phyloP scores from a whole-genome alignment of 2,888 invertebrate genomes.

The Heterodera filipjevi region DNA sequence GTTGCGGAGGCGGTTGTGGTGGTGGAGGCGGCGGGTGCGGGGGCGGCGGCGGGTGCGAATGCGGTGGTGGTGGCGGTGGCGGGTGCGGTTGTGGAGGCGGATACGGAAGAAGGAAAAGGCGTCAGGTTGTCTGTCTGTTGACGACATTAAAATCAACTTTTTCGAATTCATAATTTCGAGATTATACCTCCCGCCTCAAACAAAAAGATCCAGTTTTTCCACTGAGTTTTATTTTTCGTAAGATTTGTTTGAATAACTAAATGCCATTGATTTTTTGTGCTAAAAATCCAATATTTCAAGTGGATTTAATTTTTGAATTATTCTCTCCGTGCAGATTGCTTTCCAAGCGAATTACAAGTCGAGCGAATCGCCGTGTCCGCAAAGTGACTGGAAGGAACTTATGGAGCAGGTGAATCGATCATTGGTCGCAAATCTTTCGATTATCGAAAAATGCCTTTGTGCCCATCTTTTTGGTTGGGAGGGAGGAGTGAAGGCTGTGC shows the following conservation, averaged over 20 bases:
- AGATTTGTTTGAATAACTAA: too few species aligned
- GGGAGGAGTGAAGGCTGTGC: too few species aligned
- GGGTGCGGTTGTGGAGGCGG: slow-evolving; percentile 23
- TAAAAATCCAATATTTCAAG: too few species aligned
- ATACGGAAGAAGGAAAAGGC: background rate
- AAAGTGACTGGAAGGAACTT: slow-evolving; percentile 27
- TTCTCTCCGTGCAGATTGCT: slow-evolving; percentile 20
- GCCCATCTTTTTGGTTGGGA: too few species aligned
- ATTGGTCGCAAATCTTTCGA: too few species aligned
- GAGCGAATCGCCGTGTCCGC: slow-evolving; percentile 27
- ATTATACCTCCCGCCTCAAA: too few species aligned
- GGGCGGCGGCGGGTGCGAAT: background rate
- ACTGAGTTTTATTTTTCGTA: background rate
- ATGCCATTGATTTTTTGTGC: background rate
- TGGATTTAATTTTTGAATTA: background rate
- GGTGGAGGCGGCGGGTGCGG: background rate
- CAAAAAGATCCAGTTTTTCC: too few species aligned
- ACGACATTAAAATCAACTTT: too few species aligned
- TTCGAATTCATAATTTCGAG: too few species aligned
- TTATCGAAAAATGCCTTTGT: too few species aligned
- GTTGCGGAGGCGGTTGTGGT: slow-evolving; percentile 12
- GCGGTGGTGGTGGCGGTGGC: background rate
- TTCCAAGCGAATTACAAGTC: slow-evolving; percentile 22
- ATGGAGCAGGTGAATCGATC: slow-evolving; percentile 31
- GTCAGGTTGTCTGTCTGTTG: background rate